Base-by-base conservation (phyloP, 2,113 vertebrate species). In the Trinectes maculatus region DNA sequence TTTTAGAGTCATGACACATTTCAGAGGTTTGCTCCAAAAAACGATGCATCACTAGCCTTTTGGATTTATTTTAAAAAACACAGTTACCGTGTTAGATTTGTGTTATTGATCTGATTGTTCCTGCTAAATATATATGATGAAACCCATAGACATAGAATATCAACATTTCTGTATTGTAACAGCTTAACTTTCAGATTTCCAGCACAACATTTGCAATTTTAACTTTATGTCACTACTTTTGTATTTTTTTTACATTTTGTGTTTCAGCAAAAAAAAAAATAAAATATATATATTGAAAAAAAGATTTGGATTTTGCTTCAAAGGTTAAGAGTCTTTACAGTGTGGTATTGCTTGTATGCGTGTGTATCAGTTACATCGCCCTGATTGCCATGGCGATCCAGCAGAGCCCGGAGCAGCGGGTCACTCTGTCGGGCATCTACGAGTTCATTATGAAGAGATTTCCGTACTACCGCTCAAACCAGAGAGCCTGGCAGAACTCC, bases 321-420 rank as follows among this genome's bases (percentile, higher is more conserved):
- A n/a, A n/a, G n/a, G n/a, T n/a, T n/a, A n/a, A n/a, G 39, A n/a
- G n/a, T 5, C 19, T 33, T n/a, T 22, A 26, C 5, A n/a, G 9
- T 40, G 11, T 18, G 24, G 11, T 33, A 12, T 39, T 19, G 47
- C 19, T 12, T 61, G 24, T 62, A 3, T 71, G 29, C 71, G 8
- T 86, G 68, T 85, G 36, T 61, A 62, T 57, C 91, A 99, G 98
- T 87, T 99, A 99, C 89, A 97, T 98, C 43, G 97, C 98, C 29
- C 91, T 99, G 77, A 99, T 99, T 52, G 97, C 98, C 70, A 99
- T 99, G 96, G 97, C 97, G 73, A 99, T 99, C 71, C 97, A 99
- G 91, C 96, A 98, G 91, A 98, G 96, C 66, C 96, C 96, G 0
- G 94, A 96, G 43, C 95, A 95, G 87, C 93, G 95, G 77, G 95